Conservation (phyloP, 2,888 invertebrate genomes). For the Acanthosepion lycidas region DNA sequence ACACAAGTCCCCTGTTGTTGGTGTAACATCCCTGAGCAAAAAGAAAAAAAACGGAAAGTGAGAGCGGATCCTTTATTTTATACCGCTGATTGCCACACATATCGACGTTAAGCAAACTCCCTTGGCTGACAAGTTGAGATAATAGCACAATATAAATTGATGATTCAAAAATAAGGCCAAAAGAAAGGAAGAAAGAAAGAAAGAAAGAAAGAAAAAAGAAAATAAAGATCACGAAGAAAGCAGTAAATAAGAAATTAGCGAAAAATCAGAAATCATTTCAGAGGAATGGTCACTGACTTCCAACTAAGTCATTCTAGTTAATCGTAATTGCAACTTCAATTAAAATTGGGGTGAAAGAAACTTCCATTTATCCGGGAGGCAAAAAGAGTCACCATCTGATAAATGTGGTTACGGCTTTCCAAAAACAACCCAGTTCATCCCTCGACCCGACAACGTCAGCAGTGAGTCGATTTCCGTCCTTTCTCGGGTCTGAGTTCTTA, state of each 20-base stretch:
- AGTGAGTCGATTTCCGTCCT: background rate
- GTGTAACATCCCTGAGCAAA: too few relatives aligned
- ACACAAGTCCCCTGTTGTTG: too few relatives aligned
- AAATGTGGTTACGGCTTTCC: background rate
- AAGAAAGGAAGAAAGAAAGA: background rate
- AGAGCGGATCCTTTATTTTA: too few relatives aligned
- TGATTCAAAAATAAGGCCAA: too few relatives aligned
- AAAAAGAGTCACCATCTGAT: background rate
- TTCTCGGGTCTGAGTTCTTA: background rate
- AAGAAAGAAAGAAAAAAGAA: background rate
- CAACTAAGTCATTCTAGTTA: background rate
- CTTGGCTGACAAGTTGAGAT: too few relatives aligned
- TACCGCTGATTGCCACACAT: too few relatives aligned
- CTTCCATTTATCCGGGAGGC: background rate
- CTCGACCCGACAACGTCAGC: background rate
- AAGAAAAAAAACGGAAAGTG: too few relatives aligned
- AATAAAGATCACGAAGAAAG: background rate
- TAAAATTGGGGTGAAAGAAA: background rate
- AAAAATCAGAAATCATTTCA: background rate
- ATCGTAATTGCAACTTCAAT: background rate
- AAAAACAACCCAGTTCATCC: too few relatives aligned
- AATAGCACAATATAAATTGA: too few relatives aligned
- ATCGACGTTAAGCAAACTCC: too few relatives aligned
- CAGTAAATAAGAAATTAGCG: background rate
- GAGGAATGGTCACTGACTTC: background rate